phyloP scores from a whole-genome alignment of 2,113 vertebrate genomes.

The Festucalex cinctus region DNA sequence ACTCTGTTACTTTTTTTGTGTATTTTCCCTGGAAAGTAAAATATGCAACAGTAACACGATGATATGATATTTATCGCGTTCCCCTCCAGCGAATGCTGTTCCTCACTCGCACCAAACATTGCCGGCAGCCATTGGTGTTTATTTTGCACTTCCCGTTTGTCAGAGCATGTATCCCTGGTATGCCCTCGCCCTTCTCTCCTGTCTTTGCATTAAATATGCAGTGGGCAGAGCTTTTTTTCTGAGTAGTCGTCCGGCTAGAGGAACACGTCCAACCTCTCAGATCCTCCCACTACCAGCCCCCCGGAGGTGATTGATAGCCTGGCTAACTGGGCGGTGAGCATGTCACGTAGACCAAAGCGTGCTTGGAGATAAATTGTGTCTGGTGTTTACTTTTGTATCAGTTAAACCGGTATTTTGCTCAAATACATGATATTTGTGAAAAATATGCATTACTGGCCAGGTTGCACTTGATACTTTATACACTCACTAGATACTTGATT shows the following conservation, averaged over 20 bases:
- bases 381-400: no score
- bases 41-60: slow-evolving; percentile 11
- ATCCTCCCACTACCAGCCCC: no score
- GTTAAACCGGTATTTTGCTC: not conserved
- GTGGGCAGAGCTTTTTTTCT: slow-evolving; percentile 20
- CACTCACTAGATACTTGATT: no score
- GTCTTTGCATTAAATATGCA: slow-evolving; percentile 59
- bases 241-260: slow-evolving; percentile 20
- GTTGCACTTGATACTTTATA: no score
- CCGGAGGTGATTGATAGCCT: slow-evolving; percentile 20
- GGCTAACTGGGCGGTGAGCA: slow-evolving; percentile 13
- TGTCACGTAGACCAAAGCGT: slow-evolving; percentile 21
- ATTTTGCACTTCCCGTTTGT: slow-evolving; percentile 11
- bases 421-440: not conserved
- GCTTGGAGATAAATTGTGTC: not conserved
- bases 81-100: slow-evolving; percentile 13
- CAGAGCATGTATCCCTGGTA: slow-evolving; percentile 34
- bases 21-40: slow-evolving; percentile 13
- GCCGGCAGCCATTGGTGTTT: not conserved
- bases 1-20: not conserved
- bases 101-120: not conserved
- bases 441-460: not conserved
- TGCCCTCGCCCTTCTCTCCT: slow-evolving; percentile 24
- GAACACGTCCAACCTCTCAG: slow-evolving; percentile 45
- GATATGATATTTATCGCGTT: slow-evolving; percentile 11